Base-by-base conservation (phyloP, 2,888 invertebrate genomes). In the Himalopsyche tibetana region DNA sequence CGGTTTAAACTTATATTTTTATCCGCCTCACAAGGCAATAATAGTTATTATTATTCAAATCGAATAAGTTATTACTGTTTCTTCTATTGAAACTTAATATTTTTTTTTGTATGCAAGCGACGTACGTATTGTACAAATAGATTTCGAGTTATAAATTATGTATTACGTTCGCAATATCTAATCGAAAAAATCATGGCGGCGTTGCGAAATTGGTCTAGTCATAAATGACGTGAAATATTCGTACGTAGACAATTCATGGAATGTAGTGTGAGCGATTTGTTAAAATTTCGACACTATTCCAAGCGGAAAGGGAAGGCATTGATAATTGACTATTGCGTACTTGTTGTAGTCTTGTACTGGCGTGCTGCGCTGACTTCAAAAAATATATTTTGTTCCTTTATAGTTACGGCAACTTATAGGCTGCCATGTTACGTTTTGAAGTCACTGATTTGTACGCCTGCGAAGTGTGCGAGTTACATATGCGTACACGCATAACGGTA, bases 11-110 rank as follows among this genome's bases (percentile, higher is more conserved):
- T 19, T 28, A 0, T 17, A 56, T 19, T 11, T 19, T 63, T 19
- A 19, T 63, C 19, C n/a, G 63, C 19, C 63, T 63, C 28, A 19
- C 28, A 19, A 51, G 63, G 28, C n/a, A 63, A 63, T 63, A 63
- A 19, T 63, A 63, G 28, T 63, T 19, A 63, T 63, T 56, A 56
- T 56, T 63, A 63, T 63, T 63, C n/a, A 63, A 63, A 19, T 28
- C 19, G 63, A 63, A 63, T 63, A 63, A 63, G n/a, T 63, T 63
- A 63, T 63, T 63, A 63, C 63, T 63, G 19, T 63, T 63, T 63
- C 63, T 63, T 28, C 8, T 19, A 63, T 63, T 19, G 63, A 63
- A 63, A 9, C 19, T 63, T n/a, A 56, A 56, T 56, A 56, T 56
- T 63, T 63, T 56, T 63, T 63, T 63, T 63, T 63, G 19, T 63